phyloP scores from a whole-genome alignment of 2,888 invertebrate species.

The Drosophila ezoana region DNA sequence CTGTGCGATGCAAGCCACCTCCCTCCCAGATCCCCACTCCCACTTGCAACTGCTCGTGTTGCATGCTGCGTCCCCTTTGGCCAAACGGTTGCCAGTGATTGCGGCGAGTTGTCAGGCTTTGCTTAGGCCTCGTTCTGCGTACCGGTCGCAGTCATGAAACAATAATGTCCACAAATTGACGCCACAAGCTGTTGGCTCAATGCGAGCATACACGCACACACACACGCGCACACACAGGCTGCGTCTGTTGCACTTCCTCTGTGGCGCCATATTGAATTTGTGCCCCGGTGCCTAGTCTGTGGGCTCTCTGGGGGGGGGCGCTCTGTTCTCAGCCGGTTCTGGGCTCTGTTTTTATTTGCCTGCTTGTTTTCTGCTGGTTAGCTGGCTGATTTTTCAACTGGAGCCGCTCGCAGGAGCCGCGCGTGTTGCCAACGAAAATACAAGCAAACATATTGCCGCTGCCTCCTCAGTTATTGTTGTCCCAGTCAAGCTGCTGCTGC shows the following conservation, averaged over 20 bases:
- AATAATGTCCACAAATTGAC: slow-evolving; percentile 80
- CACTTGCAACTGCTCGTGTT: not conserved
- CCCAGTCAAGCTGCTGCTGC: not conserved
- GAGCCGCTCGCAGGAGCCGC: slow-evolving; percentile 28
- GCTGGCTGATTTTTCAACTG: slow-evolving; percentile 71
- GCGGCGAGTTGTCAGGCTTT: slow-evolving; percentile 64
- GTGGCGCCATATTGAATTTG: slow-evolving; percentile 72
- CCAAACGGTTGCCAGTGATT: slow-evolving; percentile 57
- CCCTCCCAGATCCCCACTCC: not conserved
- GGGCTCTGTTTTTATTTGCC: slow-evolving; percentile 72
- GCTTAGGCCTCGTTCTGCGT: slow-evolving; percentile 58
- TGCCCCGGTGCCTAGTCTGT: slow-evolving; percentile 35
- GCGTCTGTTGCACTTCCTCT: slow-evolving; percentile 72
- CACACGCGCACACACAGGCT: slow-evolving; percentile 16
- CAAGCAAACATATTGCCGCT: slow-evolving; percentile 63
- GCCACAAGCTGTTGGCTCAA: slow-evolving; percentile 80
- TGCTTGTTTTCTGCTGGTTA: slow-evolving; percentile 78
- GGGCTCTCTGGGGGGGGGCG: slow-evolving; percentile 6
- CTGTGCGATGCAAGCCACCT: not conserved
- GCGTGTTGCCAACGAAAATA: slow-evolving; percentile 70
- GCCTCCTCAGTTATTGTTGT: slow-evolving; percentile 46
- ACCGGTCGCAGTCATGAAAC: slow-evolving; percentile 73
- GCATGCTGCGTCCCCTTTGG: not conserved
- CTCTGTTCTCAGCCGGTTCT: slow-evolving; percentile 13
- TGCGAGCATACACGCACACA: slow-evolving; percentile 36